These are phyloP conservation scores for Danionella cerebrum DNA, from an alignment of 2,113 vertebrate genomes.

Conservation along the genomic window DNA sequence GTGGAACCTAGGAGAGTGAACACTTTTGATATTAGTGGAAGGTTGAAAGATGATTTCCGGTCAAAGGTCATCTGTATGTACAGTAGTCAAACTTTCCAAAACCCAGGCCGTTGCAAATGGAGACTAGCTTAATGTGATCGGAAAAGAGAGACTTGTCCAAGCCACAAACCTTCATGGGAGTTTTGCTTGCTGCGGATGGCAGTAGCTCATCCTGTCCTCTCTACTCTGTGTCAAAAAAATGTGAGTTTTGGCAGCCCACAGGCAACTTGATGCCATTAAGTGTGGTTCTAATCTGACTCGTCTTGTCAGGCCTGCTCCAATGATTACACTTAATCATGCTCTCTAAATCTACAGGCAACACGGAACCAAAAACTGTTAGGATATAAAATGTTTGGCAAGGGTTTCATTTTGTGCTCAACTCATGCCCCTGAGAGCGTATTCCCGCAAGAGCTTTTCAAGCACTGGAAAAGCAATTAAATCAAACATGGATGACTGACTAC, in stretches of 20 bases:
- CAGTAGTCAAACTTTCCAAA: neutral
- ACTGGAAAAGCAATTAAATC: conserved; percentile 70
- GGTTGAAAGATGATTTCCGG: too few relatives aligned
- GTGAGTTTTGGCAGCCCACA: neutral
- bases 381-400: conserved; percentile 12
- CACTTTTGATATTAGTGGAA: too few relatives aligned
- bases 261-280: neutral
- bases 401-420: neutral
- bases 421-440: conserved; percentile 42
- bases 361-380: neutral
- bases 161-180: conserved; percentile 21
- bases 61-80: conserved; percentile 16
- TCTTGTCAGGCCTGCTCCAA: neutral
- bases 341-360: conserved; percentile 6
- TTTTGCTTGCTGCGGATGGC: conserved; percentile 44
- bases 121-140: neutral
- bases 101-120: neutral
- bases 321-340: neutral
- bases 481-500: conserved; percentile 63
- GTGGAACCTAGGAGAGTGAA: too few relatives aligned
- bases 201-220: conserved; percentile 61
- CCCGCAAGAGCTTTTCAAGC: conserved; percentile 48
- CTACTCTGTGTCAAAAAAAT: conserved; percentile 60
- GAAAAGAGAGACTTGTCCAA: conserved; percentile 19
- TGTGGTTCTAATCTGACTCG: neutral